Percentiles rank a stretch among this genome's conserved stretches.
These are phyloP conservation scores for Amphiprion percula DNA, from an alignment of 2,113 vertebrate genomes.

Conservation along the genomic window DNA sequence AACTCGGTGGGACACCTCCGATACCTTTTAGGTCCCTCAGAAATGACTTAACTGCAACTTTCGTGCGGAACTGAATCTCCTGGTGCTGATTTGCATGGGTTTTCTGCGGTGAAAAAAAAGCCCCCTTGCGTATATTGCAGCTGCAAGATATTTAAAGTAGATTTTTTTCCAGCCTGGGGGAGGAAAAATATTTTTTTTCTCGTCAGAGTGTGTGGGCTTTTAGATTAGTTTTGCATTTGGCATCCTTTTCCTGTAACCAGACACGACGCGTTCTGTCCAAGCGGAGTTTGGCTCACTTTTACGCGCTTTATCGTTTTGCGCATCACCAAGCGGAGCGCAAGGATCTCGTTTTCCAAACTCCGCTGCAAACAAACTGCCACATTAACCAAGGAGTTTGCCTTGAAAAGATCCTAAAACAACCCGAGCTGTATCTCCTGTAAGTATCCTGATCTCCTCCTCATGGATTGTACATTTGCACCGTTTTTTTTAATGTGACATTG, in stretches of 20 bases:
- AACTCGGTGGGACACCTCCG: background rate
- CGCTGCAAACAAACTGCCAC: conserved; percentile 39
- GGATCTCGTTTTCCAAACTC: conserved; percentile 7
- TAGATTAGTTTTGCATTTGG: background rate
- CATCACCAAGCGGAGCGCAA: conserved; percentile 38
- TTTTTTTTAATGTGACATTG: background rate
- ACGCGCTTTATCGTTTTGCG: conserved; percentile 42
- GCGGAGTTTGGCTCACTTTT: conserved; percentile 56
- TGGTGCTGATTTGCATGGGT: background rate
- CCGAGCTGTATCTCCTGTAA: background rate
- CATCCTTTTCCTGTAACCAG: conserved; percentile 7
- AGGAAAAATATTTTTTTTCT: background rate
- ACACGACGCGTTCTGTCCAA: background rate
- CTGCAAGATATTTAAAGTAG: background rate
- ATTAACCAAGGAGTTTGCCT: background rate
- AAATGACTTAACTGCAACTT: background rate
- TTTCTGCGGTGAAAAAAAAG: background rate
- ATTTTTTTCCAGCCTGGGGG: background rate
- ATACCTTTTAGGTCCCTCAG: background rate
- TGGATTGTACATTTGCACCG: fast-evolving
- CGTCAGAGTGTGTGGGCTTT: too few relatives aligned
- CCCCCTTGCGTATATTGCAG: fast-evolving
- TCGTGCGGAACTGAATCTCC: background rate
- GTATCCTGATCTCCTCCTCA: fast-evolving
- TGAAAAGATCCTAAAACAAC: background rate